phyloP scores from a whole-genome alignment of 2,113 vertebrate species.

The Epinephelus fuscoguttatus region DNA sequence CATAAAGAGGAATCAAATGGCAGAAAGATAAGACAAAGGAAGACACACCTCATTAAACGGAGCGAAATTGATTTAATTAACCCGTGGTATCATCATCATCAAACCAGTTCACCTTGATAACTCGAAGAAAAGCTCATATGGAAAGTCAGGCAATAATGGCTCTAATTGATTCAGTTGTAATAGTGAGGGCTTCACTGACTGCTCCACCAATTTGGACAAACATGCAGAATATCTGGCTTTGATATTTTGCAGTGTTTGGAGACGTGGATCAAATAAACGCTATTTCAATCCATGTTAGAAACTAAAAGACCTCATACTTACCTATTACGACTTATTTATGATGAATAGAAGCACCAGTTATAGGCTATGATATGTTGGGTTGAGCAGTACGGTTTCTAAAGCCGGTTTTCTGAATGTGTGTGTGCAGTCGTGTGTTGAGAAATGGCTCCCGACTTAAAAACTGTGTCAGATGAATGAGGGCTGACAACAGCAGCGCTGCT shows the following conservation, averaged over 20 bases:
- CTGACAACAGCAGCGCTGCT: conserved; percentile 47
- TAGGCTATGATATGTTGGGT: not conserved
- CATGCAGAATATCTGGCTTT: not conserved
- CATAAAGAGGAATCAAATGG: conserved; percentile 52
- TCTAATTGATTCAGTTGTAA: not conserved
- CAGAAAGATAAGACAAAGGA: conserved; percentile 47
- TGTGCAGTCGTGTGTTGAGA: not conserved
- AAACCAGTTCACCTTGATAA: conserved; percentile 43
- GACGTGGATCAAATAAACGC: not conserved
- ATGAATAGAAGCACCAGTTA: not conserved
- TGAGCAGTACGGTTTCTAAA: not conserved
- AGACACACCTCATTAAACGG: conserved; percentile 45
- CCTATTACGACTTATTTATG: not conserved
- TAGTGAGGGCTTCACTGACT: not conserved
- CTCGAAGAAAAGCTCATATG: not conserved
- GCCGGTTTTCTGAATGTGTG: not conserved
- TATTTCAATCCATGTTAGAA: not conserved
- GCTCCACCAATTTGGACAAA: not conserved
- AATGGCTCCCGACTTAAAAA: conserved; percentile 31
- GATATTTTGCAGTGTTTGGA: not conserved
- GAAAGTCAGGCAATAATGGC: not conserved
- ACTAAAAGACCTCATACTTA: not conserved
- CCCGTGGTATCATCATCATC: conserved; percentile 15
- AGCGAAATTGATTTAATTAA: conserved; percentile 56
- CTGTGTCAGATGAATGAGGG: conserved; percentile 60